A percentile compares a stretch with the other conserved stretches of the same genome.
Conservation (phyloP, 92 coral and sea anemone species). For the Heliopora coerulea region DNA sequence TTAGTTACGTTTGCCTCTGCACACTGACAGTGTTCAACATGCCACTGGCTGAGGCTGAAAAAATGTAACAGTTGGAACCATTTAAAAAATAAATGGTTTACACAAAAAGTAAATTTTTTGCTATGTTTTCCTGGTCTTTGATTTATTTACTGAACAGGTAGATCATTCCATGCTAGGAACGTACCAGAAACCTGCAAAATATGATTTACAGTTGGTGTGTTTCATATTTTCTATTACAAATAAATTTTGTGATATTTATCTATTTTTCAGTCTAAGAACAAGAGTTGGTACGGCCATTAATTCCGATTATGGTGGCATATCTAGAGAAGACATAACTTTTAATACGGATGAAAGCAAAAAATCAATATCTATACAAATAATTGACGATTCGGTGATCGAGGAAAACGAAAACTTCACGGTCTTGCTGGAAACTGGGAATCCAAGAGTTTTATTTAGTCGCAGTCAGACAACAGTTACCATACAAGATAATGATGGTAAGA, state of each 20-base stretch:
- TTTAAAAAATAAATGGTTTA: too few relatives aligned
- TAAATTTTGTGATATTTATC: neutral
- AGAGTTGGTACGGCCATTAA: neutral
- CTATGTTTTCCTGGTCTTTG: too few relatives aligned
- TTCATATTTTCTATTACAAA: neutral
- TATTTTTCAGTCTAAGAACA: constrained; percentile 18
- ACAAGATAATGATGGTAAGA: constrained; percentile 18
- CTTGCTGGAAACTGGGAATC: constrained; percentile 4
- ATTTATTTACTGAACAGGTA: too few relatives aligned
- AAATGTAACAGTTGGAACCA: too few relatives aligned
- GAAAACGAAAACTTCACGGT: constrained; percentile 5
- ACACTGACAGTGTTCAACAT: too few relatives aligned
- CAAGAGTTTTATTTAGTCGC: constrained; percentile 4
- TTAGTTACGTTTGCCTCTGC: too few relatives aligned
- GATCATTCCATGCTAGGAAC: too few relatives aligned
- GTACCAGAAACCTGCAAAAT: too few relatives aligned
- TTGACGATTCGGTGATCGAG: constrained; percentile 6
- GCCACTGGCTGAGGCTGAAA: too few relatives aligned
- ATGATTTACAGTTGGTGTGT: too few relatives aligned
- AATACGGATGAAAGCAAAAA: constrained; percentile 11
- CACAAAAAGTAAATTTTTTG: too few relatives aligned
- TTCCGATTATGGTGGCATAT: constrained; percentile 18
- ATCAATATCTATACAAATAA: constrained; percentile 2
- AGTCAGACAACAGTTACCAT: constrained; percentile 9
- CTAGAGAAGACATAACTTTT: constrained; percentile 26